Percentiles rank a stretch among this genome's conserved stretches.
phyloP scores from a whole-genome alignment of 2,888 invertebrate genomes.

The Norana najaformis region DNA sequence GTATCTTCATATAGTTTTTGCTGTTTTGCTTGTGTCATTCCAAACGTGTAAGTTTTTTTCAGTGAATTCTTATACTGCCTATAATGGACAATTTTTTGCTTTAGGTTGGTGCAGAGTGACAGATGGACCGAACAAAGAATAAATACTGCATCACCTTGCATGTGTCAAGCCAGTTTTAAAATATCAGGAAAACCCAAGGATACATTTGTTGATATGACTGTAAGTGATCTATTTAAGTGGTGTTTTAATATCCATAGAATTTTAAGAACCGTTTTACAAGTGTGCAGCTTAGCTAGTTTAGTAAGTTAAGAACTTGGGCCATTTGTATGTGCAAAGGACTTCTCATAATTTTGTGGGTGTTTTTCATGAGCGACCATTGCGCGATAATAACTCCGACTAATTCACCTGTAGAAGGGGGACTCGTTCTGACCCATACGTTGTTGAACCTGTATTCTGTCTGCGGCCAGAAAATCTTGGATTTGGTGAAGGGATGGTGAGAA shows the following conservation, averaged over 20 bases:
- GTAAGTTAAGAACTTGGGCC: too few species aligned
- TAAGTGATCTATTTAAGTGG: not conserved
- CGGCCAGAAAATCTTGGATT: too few species aligned
- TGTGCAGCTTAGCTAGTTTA: too few species aligned
- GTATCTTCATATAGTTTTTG: too few species aligned
- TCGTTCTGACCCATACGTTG: too few species aligned
- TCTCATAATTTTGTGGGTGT: too few species aligned
- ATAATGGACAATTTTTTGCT: not conserved
- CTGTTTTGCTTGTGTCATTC: not conserved
- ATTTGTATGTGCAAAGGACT: too few species aligned
- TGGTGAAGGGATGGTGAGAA: too few species aligned
- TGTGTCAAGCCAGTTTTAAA: conserved; percentile 16
- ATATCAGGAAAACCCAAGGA: conserved; percentile 30
- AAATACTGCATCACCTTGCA: not conserved
- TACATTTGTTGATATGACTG: conserved; percentile 26
- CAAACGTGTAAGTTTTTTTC: not conserved
- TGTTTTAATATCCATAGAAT: not conserved
- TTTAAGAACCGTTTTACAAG: not conserved
- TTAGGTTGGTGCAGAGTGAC: not conserved
- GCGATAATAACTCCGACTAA: too few species aligned
- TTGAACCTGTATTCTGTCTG: too few species aligned
- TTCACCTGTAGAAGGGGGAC: too few species aligned
- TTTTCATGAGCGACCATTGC: too few species aligned
- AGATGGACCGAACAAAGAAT: not conserved
- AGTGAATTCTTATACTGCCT: not conserved